Evolutionary conservation across 2,113 vertebrate genomes (phyloP).

Genomic region (Polypterus bichir): DNA sequence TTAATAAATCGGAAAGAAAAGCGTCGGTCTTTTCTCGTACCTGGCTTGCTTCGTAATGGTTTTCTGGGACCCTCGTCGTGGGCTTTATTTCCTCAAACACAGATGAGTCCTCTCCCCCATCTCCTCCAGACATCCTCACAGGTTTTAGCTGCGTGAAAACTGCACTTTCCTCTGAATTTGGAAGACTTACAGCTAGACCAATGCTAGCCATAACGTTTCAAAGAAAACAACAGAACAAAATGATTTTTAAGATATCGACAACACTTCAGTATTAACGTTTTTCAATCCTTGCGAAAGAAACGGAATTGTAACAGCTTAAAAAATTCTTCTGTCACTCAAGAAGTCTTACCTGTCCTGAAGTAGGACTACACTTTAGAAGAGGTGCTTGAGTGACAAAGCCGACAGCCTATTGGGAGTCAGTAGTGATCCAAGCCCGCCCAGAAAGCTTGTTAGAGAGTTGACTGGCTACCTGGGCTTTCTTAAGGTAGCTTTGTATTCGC

Average conservation of each 20-base stretch:
- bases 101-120: constrained; percentile 52
- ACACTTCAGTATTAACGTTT: neutral
- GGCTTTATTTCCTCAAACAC: constrained; percentile 82
- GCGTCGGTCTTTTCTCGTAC: constrained; percentile 23
- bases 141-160: constrained; percentile 71
- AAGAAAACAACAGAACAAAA: neutral
- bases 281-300: constrained; percentile 23
- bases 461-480: neutral
- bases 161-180: constrained; percentile 53
- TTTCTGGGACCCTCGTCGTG: constrained; percentile 37
- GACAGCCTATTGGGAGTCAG: constrained; percentile 22
- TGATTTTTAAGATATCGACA: neutral
- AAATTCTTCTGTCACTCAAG: constrained; percentile 37
- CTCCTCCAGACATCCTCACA: constrained; percentile 56
- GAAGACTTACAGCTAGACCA: constrained; percentile 50
- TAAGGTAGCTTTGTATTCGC: neutral
- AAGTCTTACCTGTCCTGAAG: constrained; percentile 59
- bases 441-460: neutral
- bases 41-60: constrained; percentile 35
- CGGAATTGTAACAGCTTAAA: constrained; percentile 28
- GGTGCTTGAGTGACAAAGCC: constrained; percentile 14
- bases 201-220: constrained; percentile 51
- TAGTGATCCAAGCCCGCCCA: constrained; percentile 9
- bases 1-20: neutral
- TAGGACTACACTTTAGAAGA: constrained; percentile 25